A percentile compares a stretch with the other conserved stretches of the same genome.
Evolutionary conservation across 2,888 invertebrate genomes (phyloP).

Genomic region (Melieria crassipennis): DNA sequence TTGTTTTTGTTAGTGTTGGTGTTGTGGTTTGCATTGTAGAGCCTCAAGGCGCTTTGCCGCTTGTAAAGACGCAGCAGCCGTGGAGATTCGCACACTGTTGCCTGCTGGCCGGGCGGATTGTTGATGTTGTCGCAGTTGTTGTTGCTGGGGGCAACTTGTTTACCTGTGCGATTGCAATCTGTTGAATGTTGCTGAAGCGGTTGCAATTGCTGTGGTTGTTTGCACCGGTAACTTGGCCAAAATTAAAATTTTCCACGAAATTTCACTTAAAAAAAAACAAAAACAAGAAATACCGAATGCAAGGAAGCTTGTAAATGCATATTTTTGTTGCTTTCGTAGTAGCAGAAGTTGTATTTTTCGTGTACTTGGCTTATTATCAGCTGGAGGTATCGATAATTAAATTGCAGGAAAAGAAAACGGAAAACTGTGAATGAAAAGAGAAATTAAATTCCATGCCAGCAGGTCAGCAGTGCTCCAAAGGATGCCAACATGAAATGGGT

Average conservation of each 20-base stretch:
- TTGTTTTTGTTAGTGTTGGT: no score
- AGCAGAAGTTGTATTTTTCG: not conserved
- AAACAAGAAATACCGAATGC: not conserved
- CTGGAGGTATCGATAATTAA: conserved; percentile 4
- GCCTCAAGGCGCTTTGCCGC: no score
- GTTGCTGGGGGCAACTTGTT: not conserved
- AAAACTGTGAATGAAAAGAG: no score
- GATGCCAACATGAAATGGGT: no score
- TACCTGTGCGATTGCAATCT: not conserved
- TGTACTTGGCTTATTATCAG: not conserved
- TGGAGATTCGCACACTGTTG: no score
- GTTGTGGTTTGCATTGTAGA: no score
- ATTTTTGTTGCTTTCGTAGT: not conserved
- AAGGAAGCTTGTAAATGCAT: not conserved
- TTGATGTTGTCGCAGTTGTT: not conserved
- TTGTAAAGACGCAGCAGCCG: no score
- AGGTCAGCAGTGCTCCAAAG: conserved; percentile 8
- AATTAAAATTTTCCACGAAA: not conserved
- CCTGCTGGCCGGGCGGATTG: not conserved
- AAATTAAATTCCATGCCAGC: conserved; percentile 31
- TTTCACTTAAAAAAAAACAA: not conserved
- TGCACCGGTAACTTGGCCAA: not conserved
- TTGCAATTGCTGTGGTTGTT: not conserved
- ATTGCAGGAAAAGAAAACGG: conserved; percentile 19
- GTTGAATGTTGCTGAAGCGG: not conserved